These are phyloP conservation scores for Chlorodrepanis virens DNA, from an alignment of 2,113 vertebrate genomes.

Conservation along the genomic window DNA sequence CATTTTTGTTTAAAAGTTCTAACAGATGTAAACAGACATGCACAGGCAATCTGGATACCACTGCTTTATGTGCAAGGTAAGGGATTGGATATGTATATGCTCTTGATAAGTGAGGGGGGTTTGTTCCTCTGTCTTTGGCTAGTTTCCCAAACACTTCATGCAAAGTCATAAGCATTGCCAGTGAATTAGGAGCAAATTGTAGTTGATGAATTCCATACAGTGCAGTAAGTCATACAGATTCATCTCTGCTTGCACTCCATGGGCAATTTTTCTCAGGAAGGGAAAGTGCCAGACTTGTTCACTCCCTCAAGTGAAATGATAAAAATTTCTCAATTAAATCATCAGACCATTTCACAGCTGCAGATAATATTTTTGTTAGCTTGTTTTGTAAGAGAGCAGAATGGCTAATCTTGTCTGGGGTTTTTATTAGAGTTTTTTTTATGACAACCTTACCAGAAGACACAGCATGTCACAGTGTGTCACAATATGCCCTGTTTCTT, in stretches of 20 bases:
- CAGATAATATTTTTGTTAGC: not conserved
- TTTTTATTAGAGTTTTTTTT: rapidly evolving
- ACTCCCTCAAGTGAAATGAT: not conserved
- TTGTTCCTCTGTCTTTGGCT: not conserved
- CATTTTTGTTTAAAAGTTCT: not conserved
- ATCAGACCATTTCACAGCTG: not conserved
- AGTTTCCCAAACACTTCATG: not conserved
- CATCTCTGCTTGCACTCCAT: not conserved
- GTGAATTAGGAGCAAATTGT: not conserved
- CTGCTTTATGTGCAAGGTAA: not conserved
- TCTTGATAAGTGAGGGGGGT: not conserved
- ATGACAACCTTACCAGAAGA: not conserved
- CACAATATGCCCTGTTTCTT: not conserved
- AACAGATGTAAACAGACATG: not conserved
- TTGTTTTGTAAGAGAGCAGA: not conserved
- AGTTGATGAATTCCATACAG: not conserved
- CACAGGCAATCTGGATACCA: not conserved
- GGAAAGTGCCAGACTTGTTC: not conserved
- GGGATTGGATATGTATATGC: not conserved
- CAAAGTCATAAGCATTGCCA: not conserved
- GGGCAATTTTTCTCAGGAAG: not conserved
- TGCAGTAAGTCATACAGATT: not conserved
- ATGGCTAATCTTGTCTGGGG: not conserved
- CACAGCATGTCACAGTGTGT: rapidly evolving
- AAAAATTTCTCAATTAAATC: not conserved